Evolutionary conservation across 2,888 invertebrate species (phyloP), one percentile per base, ranked within the genome.

Genomic region (Stegana nigrithorax): DNA sequence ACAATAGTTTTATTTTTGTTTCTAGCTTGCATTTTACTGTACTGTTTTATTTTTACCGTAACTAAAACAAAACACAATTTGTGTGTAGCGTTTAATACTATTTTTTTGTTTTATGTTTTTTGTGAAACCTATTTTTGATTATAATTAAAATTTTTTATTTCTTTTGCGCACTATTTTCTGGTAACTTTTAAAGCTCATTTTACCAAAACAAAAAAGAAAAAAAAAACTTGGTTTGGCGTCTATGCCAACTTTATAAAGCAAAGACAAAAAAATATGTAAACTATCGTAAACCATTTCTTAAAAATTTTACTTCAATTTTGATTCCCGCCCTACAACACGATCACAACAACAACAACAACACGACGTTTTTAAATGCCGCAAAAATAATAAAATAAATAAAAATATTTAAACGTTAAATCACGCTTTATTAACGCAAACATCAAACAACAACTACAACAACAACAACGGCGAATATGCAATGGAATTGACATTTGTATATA

Each of bases 271-370:
- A n/a, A n/a, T n/a, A n/a, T n/a, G n/a, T n/a, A n/a, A n/a, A n/a
- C n/a, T n/a, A n/a, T n/a, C n/a, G n/a, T n/a, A n/a, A 21, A 47
- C 21, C 21, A 47, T 47, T 23, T 47, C 47, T 47, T 44, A 19
- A 44, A 19, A 44, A 44, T 44, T 47, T 25, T 47, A 23, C 47
- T 47, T 47, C 21, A 47, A 47, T 47, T 47, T 47, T 21, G 47
- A 47, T 47, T 47, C 47, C 47, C 42, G 42, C 42, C 42, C 14
- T 25, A 47, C 47, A 47, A 25, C 47, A 47, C 47, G 25, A 47
- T 25, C 36, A 36, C 36, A 36, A n/a, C n/a, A n/a, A n/a, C n/a
- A n/a, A n/a, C n/a, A n/a, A n/a, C n/a, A n/a, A n/a, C n/a, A 36
- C 36, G 2, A 23, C 47, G 10, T 3, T 23, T 23, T 12, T 12